Evolutionary conservation across 2,888 invertebrate genomes (phyloP).

Genomic region (Eupithecia abbreviata): DNA sequence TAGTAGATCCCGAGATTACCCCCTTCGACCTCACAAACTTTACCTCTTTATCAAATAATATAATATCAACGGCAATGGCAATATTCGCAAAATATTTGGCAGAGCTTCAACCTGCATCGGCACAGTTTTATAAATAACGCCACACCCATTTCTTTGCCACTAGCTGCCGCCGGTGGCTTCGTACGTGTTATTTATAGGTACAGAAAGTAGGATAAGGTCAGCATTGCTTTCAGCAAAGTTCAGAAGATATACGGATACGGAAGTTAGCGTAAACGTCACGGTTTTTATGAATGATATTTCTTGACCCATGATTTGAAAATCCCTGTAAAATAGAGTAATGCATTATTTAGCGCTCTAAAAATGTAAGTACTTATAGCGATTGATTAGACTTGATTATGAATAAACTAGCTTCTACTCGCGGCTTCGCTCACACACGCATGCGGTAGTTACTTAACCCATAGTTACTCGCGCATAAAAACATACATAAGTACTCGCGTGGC

Average conservation of each 20-base stretch:
- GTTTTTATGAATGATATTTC: not conserved
- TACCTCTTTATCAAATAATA: not conserved
- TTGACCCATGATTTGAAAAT: not conserved
- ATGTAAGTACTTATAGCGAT: not conserved
- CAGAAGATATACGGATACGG: not conserved
- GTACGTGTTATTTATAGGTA: not conserved
- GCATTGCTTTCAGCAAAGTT: not conserved
- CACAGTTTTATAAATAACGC: constrained; percentile 19
- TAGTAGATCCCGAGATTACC: no score
- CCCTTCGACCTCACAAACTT: no score
- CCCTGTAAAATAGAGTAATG: not conserved
- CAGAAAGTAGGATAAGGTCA: not conserved
- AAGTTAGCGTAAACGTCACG: not conserved
- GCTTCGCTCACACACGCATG: not conserved
- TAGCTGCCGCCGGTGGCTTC: not conserved
- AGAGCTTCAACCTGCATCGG: constrained; percentile 8
- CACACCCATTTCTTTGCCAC: constrained; percentile 13
- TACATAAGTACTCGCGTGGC: no score
- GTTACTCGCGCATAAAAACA: no score
- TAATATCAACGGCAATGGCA: constrained; percentile 1
- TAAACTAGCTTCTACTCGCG: not conserved
- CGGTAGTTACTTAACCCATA: no score
- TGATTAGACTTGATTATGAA: not conserved
- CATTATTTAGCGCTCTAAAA: not conserved
- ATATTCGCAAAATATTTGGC: constrained; percentile 2